A percentile compares a stretch with the other conserved stretches of the same genome.
These are phyloP conservation scores for Chrysemys picta DNA, from an alignment of 2,113 vertebrate genomes.

Conservation along the genomic window DNA sequence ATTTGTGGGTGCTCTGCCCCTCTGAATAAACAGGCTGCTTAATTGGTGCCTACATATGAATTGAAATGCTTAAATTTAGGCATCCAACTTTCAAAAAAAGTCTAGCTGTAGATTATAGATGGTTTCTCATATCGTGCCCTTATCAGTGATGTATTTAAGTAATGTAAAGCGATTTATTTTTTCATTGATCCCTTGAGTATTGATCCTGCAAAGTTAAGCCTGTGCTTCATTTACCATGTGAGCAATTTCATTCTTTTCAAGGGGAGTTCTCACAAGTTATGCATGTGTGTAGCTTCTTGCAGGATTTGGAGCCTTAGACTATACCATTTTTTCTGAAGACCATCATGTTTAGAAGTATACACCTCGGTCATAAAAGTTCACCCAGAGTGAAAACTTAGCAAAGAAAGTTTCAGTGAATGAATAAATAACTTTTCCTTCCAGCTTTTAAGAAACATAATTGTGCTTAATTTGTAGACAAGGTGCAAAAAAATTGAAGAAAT, in stretches of 20 bases:
- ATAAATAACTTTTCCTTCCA: background rate
- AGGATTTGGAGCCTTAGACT: background rate
- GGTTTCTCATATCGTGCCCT: background rate
- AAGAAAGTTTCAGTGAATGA: background rate
- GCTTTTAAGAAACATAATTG: background rate
- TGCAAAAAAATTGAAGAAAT: background rate
- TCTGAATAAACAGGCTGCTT: conserved; percentile 31
- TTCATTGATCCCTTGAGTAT: background rate
- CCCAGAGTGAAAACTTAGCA: background rate
- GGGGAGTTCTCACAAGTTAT: background rate
- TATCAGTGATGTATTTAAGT: background rate
- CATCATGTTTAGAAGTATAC: background rate
- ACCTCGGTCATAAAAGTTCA: background rate
- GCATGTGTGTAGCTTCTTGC: background rate
- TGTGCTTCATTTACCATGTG: background rate
- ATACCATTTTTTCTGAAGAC: background rate
- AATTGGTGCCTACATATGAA: background rate
- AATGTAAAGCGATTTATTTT: background rate
- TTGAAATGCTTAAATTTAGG: background rate
- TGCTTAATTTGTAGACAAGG: background rate
- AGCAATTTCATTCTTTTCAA: background rate
- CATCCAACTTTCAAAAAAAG: background rate
- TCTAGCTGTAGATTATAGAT: background rate
- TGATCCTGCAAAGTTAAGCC: background rate
- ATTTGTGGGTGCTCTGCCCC: conserved; percentile 39